A percentile compares a stretch with the other conserved stretches of the same genome.
Evolutionary conservation across 2,113 vertebrate species (phyloP).

Genomic region (Triplophysa rosa): DNA sequence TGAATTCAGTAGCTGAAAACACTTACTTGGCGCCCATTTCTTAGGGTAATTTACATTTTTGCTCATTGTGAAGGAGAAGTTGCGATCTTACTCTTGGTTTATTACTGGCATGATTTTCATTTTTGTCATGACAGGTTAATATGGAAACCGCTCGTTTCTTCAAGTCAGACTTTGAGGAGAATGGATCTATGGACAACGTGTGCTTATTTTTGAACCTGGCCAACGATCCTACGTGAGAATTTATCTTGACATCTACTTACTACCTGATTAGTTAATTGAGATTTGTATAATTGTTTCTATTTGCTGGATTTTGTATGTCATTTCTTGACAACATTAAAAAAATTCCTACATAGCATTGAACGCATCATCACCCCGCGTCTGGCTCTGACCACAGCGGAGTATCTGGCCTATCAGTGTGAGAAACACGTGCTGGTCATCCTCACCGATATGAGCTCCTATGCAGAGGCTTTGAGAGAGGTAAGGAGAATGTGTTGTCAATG

Average conservation of each 20-base stretch:
- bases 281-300: neutral
- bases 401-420: conserved; percentile 83
- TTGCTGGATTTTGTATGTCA: neutral
- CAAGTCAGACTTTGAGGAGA: conserved; percentile 83
- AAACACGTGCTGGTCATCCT: conserved; percentile 83
- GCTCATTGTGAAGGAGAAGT: neutral
- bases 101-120: neutral
- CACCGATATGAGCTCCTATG: conserved; percentile 83
- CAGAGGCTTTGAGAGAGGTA: conserved; percentile 81
- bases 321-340: neutral
- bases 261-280: neutral
- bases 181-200: conserved; percentile 84
- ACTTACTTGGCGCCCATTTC: neutral
- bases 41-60: neutral
- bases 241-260: neutral
- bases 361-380: conserved; percentile 82
- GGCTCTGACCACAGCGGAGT: conserved; percentile 79
- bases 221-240: conserved; percentile 80
- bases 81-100: neutral
- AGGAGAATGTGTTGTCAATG: neutral
- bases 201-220: conserved; percentile 82
- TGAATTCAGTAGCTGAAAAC: conserved; percentile 15
- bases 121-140: conserved; percentile 72
- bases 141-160: conserved; percentile 85
- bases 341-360: conserved; percentile 71